These are phyloP conservation scores for Prunella himalayana DNA, from an alignment of 2,113 vertebrate species.

Conservation along the genomic window DNA sequence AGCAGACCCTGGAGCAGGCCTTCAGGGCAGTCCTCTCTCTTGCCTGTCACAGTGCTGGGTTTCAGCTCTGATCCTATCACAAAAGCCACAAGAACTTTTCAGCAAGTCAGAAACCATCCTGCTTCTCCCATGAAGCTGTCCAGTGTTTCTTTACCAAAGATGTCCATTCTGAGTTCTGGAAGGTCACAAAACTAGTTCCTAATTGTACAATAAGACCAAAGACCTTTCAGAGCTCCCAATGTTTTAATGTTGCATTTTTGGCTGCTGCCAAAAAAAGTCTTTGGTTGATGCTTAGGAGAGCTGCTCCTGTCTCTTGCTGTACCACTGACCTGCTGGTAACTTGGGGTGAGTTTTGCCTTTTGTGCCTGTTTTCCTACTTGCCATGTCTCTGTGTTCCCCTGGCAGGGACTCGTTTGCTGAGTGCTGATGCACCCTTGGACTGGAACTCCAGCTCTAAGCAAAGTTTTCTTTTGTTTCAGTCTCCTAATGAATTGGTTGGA, in stretches of 20 bases:
- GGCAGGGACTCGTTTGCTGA: background rate
- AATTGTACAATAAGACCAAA: background rate
- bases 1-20: background rate
- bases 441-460: background rate
- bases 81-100: background rate
- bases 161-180: background rate
- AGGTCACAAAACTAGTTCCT: background rate
- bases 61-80: background rate
- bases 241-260: background rate
- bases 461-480: background rate
- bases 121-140: background rate
- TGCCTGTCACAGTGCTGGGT: background rate
- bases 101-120: background rate
- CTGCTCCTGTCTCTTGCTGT: background rate
- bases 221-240: background rate
- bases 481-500: background rate
- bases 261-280: background rate
- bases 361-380: background rate
- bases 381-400: background rate
- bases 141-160: background rate
- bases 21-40: background rate
- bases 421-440: background rate
- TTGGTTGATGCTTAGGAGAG: background rate
- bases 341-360: background rate
- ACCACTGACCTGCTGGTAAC: background rate